Base-by-base conservation (phyloP, 2,113 vertebrate species). In the Semnornis frantzii region DNA sequence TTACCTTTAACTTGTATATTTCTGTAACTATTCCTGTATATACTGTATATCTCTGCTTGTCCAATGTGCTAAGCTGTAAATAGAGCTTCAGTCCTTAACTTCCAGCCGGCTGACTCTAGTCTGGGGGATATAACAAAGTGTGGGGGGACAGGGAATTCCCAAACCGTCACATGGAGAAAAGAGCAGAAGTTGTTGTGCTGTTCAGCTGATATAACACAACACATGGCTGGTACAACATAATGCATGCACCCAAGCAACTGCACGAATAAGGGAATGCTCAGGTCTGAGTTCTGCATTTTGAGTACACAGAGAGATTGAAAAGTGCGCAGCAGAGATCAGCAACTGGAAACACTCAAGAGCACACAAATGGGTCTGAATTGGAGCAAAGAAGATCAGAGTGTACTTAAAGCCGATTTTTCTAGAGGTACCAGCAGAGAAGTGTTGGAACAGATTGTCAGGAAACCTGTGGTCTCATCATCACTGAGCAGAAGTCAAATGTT, bases 231-330 rank as follows among this genome's bases (percentile, higher is more conserved):
- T 48, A 9, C 24, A 72, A 85, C 15, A 39, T 13, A 73, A 62
- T 1, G 15, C 30, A 64, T 0, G 2, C 16, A 25, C 3, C 1
- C 13, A 15, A 62, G n/a, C 2, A 6, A 57, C 6, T 19, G 10
- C 16, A 69, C 28, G 82, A 65, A 82, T 9, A 16, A 75, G 73
- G 11, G 54, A 66, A 57, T 6, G 4, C 15, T 55, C 42, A 8
- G 19, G 16, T 63, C 34, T 3, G 9, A 59, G 27, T 44, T 54
- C 48, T 39, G 23, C 15, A 52, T 73, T 83, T 62, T 70, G 16
- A 80, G 52, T 46, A 60, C 1, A 27, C 1, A 15, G 24, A 92
- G 28, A 70, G 33, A n/a, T 24, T 27, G 15, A 72, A 89, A 82
- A 83, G 80, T 5, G 7, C 33, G 25, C 27, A 71, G n/a, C 11